A percentile compares a stretch with the other conserved stretches of the same genome.
phyloP scores from a whole-genome alignment of 2,888 invertebrate genomes.

The Drosophila meridiana region DNA sequence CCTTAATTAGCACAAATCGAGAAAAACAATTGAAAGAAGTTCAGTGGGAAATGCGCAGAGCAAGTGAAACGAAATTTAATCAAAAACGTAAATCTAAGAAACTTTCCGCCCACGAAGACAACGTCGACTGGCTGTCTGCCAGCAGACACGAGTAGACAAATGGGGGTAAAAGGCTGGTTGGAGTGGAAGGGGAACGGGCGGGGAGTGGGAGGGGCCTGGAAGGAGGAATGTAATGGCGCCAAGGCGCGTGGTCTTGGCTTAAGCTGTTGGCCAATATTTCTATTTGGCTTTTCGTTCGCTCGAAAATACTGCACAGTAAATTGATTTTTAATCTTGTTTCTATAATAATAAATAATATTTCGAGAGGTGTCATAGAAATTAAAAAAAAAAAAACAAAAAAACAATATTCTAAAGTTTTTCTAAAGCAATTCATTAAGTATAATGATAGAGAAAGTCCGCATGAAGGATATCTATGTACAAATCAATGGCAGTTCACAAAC shows the following conservation, averaged over 20 bases:
- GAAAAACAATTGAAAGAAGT: constrained; percentile 30
- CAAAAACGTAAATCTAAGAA: constrained; percentile 73
- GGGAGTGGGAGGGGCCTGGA: neutral
- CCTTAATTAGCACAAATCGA: constrained; percentile 63
- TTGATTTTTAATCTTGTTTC: constrained; percentile 15
- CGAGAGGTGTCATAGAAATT: neutral
- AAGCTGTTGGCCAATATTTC: constrained; percentile 9
- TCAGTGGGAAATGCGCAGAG: constrained; percentile 54
- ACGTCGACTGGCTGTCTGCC: constrained; percentile 50
- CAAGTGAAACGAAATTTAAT: constrained; percentile 75
- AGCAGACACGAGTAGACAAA: constrained; percentile 43
- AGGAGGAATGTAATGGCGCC: constrained; percentile 21
- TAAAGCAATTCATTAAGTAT: neutral
- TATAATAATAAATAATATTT: neutral
- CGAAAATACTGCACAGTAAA: constrained; percentile 1
- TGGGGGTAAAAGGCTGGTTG: neutral
- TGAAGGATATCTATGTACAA: neutral
- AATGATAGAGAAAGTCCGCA: too few species aligned
- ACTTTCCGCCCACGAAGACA: constrained; percentile 51
- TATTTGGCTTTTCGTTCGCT: neutral
- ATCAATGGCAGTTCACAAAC: neutral
- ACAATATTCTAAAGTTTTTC: too few species aligned
- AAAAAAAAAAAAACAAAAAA: too few species aligned
- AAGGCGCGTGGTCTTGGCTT: constrained; percentile 21
- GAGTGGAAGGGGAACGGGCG: neutral